Percentiles rank a stretch among this genome's conserved stretches.
These are phyloP conservation scores for Camponotus fellah DNA, from an alignment of 2,888 invertebrate species.

Conservation along the genomic window DNA sequence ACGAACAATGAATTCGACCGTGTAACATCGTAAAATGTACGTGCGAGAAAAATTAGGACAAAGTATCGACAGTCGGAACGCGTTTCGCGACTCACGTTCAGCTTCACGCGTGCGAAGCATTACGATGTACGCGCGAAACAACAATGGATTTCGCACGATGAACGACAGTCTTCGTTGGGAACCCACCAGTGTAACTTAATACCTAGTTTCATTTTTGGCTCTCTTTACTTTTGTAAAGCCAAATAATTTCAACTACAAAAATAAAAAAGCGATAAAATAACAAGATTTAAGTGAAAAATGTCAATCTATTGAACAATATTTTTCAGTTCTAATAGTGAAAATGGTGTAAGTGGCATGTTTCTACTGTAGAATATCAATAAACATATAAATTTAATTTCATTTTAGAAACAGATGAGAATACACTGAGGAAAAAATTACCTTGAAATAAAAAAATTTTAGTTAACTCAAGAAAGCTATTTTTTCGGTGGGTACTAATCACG, in stretches of 20 bases:
- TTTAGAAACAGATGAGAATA: background rate
- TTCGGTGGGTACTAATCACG: no score
- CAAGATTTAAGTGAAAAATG: background rate
- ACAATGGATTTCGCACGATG: background rate
- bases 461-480: no score
- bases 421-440: no score
- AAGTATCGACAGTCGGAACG: conserved; percentile 70
- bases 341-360: background rate
- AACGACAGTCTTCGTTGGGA: conserved; percentile 9
- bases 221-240: background rate
- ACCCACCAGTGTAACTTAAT: conserved; percentile 18
- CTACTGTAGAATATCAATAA: background rate
- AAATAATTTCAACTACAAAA: background rate
- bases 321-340: background rate
- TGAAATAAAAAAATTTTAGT: no score
- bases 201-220: conserved; percentile 6
- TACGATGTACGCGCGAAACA: conserved; percentile 70
- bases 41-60: conserved; percentile 72
- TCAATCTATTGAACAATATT: background rate
- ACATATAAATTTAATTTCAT: background rate
- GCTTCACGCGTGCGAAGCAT: conserved; percentile 78
- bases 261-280: conserved; percentile 12
- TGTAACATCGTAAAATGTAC: conserved; percentile 41
- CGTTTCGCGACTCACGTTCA: conserved; percentile 76
- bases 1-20: background rate